A percentile compares a stretch with the other conserved stretches of the same genome.
These are phyloP conservation scores for Atrichornis clamosus DNA, from an alignment of 2,113 vertebrate species.

Conservation along the genomic window DNA sequence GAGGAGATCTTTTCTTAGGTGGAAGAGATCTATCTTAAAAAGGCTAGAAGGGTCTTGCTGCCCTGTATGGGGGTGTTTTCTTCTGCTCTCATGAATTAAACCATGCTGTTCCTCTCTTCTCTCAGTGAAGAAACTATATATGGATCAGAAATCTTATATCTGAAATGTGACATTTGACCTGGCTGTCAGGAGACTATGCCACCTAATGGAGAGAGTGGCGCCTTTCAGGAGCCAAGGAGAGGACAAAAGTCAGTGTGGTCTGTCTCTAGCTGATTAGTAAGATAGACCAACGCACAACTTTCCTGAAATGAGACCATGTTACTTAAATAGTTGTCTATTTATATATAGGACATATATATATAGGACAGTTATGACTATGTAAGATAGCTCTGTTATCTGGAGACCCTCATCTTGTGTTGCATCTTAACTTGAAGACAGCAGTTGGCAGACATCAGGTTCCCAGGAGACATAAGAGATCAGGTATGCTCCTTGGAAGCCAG, in stretches of 20 bases:
- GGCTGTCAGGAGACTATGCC: neutral
- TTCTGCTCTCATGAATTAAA: neutral
- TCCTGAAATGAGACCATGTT: neutral
- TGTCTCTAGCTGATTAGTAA: neutral
- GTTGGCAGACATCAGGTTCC: neutral
- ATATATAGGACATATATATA: too few relatives aligned
- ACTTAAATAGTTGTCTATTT: neutral
- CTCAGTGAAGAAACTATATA: neutral
- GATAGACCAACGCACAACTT: neutral
- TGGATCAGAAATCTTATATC: neutral
- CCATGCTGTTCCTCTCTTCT: rapidly evolving
- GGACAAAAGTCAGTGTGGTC: neutral
- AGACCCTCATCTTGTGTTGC: neutral
- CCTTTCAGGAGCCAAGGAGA: neutral
- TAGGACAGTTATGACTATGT: neutral
- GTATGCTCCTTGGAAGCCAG: neutral
- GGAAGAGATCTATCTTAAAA: neutral
- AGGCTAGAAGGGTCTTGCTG: neutral
- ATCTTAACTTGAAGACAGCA: neutral
- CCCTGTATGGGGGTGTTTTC: neutral
- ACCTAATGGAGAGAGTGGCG: neutral
- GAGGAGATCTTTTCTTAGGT: neutral
- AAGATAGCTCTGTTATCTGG: neutral
- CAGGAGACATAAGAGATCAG: neutral
- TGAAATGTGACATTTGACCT: neutral